These are phyloP conservation scores for Brachionus sp. DNA, from an alignment of 1,140 invertebrate genomes.

Conservation along the genomic window DNA sequence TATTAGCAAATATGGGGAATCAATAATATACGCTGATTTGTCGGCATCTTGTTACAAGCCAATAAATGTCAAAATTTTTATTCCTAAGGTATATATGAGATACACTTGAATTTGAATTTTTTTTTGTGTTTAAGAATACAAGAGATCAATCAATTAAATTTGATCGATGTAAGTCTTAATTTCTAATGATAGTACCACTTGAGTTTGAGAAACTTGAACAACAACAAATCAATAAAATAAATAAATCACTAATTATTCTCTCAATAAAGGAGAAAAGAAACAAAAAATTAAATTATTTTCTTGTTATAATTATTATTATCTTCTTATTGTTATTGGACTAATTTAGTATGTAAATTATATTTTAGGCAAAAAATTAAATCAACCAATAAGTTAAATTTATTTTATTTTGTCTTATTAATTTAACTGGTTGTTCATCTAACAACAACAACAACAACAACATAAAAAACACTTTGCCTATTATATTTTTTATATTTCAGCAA, in stretches of 20 bases:
- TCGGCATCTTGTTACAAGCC: constrained; percentile 22
- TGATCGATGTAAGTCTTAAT: constrained; percentile 14
- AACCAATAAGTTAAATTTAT: constrained; percentile 17
- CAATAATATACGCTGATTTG: background rate
- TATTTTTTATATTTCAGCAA: background rate
- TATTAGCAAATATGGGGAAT: background rate
- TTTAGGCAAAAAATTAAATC: background rate
- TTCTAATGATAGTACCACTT: constrained; percentile 28
- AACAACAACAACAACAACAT: background rate
- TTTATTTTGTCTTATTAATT: constrained; percentile 1
- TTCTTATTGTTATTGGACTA: constrained; percentile 17
- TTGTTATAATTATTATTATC: background rate
- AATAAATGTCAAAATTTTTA: constrained; percentile 39
- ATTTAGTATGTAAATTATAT: constrained; percentile 33
- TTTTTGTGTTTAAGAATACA: background rate
- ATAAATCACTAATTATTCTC: constrained; percentile 32
- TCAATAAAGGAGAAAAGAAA: background rate
- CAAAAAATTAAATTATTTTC: background rate
- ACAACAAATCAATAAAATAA: background rate
- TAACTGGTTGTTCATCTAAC: background rate
- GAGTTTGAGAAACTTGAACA: background rate
- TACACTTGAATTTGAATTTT: background rate
- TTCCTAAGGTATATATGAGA: background rate
- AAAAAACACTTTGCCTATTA: constrained; percentile 5
- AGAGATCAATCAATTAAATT: background rate